Conservation (phyloP, 2,113 vertebrate genomes). For the Uria lomvia region DNA sequence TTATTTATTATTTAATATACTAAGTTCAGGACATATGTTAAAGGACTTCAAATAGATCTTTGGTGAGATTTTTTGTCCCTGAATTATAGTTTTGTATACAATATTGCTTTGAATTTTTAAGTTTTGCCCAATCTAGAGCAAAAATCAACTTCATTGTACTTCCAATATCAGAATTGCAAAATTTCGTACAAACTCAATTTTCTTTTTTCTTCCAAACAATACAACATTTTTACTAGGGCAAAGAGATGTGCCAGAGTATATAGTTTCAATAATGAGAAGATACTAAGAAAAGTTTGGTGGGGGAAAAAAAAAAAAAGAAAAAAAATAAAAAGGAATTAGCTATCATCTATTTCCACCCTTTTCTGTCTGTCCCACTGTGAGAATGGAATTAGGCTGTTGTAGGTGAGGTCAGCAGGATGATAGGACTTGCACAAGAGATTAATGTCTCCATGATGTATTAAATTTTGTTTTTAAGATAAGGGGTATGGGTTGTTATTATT, state of each 20-base stretch:
- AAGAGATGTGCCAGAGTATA: not conserved
- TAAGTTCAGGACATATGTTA: not conserved
- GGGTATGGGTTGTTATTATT: not conserved
- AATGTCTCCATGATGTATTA: not conserved
- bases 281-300: not conserved
- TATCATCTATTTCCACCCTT: not conserved
- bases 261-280: not conserved
- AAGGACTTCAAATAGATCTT: not conserved
- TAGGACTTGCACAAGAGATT: not conserved
- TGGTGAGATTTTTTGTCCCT: not conserved
- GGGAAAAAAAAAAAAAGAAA: not conserved
- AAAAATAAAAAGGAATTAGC: not conserved
- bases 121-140: not conserved
- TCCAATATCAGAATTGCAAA: not conserved
- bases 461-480: not conserved
- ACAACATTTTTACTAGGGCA: not conserved
- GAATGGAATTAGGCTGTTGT: not conserved
- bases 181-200: rapidly evolving
- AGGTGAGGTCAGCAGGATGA: not conserved
- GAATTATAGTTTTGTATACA: not conserved
- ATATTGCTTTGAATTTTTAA: not conserved
- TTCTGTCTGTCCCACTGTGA: not conserved
- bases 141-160: not conserved
- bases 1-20: not conserved
- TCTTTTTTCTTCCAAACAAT: not conserved